Conservation (phyloP, 2,113 vertebrate species). For the Carlito syrichta region DNA sequence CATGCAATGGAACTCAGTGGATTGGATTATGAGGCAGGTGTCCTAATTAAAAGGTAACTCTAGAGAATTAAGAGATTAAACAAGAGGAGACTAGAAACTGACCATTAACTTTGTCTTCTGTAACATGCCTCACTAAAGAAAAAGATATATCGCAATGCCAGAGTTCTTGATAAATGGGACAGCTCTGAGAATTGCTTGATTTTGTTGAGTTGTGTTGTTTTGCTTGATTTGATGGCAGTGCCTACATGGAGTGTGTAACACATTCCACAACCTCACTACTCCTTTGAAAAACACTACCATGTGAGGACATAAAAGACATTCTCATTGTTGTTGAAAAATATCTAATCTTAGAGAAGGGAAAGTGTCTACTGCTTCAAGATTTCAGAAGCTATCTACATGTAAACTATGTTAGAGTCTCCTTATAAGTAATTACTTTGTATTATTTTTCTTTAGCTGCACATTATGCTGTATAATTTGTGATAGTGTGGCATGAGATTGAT, state of each 20-base stretch:
- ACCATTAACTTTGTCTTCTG: neutral
- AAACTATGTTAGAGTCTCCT: neutral
- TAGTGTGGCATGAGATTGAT: neutral
- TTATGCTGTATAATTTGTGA: neutral
- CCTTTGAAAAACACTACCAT: neutral
- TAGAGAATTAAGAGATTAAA: neutral
- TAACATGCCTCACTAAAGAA: neutral
- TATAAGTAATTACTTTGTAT: neutral
- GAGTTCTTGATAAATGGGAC: neutral
- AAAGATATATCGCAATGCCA: neutral
- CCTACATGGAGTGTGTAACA: neutral
- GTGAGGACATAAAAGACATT: neutral
- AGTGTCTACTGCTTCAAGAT: neutral
- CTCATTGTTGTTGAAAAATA: neutral
- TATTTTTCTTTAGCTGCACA: neutral
- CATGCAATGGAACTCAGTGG: neutral
- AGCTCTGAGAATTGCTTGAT: neutral
- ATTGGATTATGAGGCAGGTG: neutral
- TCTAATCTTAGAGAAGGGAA: neutral
- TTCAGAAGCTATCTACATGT: neutral
- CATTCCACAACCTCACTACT: no score
- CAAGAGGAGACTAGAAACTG: neutral
- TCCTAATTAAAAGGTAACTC: neutral
- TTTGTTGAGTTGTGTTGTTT: neutral
- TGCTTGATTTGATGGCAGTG: neutral